These are phyloP conservation scores for Orientallactaga bullata DNA, from an alignment of 2,113 vertebrate genomes.

Conservation along the genomic window DNA sequence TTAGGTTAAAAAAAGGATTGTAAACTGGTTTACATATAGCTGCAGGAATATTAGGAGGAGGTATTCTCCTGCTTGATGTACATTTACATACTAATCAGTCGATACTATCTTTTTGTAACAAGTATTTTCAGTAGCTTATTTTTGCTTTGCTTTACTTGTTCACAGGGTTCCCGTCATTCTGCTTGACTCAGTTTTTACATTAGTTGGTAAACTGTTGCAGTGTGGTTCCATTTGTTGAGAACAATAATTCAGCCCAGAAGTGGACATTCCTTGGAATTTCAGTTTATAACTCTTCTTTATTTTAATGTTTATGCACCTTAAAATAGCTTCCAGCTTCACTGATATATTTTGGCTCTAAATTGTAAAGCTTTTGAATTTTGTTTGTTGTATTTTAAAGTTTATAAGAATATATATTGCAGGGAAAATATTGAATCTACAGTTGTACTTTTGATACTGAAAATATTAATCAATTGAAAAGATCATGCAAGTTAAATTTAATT, in stretches of 20 bases:
- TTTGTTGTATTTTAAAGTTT: slow-evolving; percentile 27
- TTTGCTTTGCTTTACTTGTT: slow-evolving; percentile 20
- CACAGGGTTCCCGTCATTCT: background rate
- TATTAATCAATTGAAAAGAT: slow-evolving; percentile 27
- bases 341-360: slow-evolving; percentile 8
- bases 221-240: background rate
- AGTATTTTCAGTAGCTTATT: background rate
- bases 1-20: background rate
- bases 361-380: background rate
- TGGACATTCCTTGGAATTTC: background rate
- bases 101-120: background rate
- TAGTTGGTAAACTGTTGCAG: background rate
- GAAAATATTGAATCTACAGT: background rate
- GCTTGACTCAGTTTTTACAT: background rate
- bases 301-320: background rate
- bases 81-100: background rate
- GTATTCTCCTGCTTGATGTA: background rate
- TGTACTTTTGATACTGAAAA: background rate
- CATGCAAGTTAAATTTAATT: background rate
- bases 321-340: slow-evolving; percentile 6
- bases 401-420: background rate
- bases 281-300: background rate
- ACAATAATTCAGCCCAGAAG: background rate
- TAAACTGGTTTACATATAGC: background rate
- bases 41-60: background rate